Percentiles rank a stretch among this genome's conserved stretches.
phyloP scores from a whole-genome alignment of 2,797 vertebrate species.

The Sebastes dallii region DNA sequence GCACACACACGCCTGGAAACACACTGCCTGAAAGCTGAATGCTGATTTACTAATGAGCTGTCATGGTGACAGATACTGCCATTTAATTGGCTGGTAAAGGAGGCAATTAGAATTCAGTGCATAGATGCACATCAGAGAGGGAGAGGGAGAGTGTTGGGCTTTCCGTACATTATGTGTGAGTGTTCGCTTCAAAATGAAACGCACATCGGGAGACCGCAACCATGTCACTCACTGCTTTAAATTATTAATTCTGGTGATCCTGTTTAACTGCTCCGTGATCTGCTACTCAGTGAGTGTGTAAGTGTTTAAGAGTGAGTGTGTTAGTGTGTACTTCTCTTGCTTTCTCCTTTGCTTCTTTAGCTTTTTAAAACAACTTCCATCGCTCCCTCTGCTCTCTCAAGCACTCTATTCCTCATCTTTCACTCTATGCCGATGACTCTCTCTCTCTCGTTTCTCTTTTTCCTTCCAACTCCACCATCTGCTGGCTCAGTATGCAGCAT shows the following conservation, averaged over 20 bases:
- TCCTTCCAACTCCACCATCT: conserved; percentile 40
- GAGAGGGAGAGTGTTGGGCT: neutral
- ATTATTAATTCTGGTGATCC: conserved; percentile 53
- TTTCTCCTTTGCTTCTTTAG: neutral
- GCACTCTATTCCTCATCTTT: neutral
- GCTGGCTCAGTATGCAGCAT: conserved; percentile 35
- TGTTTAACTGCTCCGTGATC: conserved; percentile 55
- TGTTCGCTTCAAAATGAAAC: conserved; percentile 46
- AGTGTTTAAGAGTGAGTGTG: neutral
- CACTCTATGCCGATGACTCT: neutral
- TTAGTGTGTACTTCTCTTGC: neutral
- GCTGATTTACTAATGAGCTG: conserved; percentile 70
- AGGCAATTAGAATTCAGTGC: conserved; percentile 61
- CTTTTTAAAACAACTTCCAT: neutral
- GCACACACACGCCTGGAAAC: neutral
- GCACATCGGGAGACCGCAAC: conserved; percentile 6
- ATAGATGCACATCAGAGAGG: conserved; percentile 38
- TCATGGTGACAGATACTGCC: conserved; percentile 70
- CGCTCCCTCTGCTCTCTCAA: neutral
- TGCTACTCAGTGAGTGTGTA: neutral
- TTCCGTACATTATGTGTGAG: conserved; percentile 42
- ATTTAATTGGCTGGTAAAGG: conserved; percentile 71
- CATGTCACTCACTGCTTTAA: conserved; percentile 34
- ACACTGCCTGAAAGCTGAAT: conserved; percentile 43
- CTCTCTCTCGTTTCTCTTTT: neutral